Percentiles rank a stretch among this genome's conserved stretches.
Evolutionary conservation across 2,797 vertebrate species (phyloP).

Genomic region (Enteromius paludinosus): DNA sequence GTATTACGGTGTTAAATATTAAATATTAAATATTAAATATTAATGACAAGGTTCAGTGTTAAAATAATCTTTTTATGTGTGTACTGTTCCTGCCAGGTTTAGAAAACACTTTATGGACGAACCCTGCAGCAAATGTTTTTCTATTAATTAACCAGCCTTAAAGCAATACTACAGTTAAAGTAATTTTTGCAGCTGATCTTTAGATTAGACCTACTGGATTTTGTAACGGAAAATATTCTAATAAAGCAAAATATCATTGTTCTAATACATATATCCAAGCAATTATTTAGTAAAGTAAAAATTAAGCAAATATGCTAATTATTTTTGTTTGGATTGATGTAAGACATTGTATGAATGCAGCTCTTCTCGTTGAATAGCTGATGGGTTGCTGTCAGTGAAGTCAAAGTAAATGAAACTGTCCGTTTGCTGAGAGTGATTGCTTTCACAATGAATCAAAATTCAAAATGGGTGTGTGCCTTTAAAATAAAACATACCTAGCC

Average conservation of each 20-base stretch:
- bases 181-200: background rate
- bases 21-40: too few species aligned
- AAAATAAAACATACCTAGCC: conserved; percentile 67
- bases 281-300: background rate
- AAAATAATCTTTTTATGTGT: background rate
- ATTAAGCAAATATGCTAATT: background rate
- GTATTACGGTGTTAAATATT: too few species aligned
- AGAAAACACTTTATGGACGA: background rate
- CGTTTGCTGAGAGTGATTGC: background rate
- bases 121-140: background rate
- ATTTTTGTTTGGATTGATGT: background rate
- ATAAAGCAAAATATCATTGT: background rate
- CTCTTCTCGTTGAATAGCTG: background rate
- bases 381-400: background rate
- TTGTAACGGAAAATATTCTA: background rate
- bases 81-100: background rate
- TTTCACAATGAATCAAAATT: background rate
- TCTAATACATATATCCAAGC: background rate
- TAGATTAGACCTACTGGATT: background rate
- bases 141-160: background rate
- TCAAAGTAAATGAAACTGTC: background rate
- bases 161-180: background rate
- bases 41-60: background rate
- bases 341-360: background rate
- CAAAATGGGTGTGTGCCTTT: conserved; percentile 23